Base-by-base conservation (phyloP, 2,797 vertebrate genomes). In the Galago senegalensis region DNA sequence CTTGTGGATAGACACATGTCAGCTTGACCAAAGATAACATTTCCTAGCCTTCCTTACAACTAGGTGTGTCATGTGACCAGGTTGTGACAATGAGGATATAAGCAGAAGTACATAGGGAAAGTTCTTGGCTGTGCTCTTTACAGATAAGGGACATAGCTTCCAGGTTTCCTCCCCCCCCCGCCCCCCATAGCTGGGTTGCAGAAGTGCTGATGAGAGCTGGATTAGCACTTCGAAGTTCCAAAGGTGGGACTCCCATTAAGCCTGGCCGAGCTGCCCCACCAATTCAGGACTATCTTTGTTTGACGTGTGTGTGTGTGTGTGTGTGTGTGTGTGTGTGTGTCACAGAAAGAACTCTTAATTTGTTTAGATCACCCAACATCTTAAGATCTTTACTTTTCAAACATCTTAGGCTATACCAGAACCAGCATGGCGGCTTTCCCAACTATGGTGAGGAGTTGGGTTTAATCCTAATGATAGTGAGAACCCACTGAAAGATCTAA, bases 321-420 rank as follows among this genome's bases (percentile, higher is more conserved):
- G 3, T 40, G 7, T 67, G 3, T 40, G 12, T 67, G 3, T 40
- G 12, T 67, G 3, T 40, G 12, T 69, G 34, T 37, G 31, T 70
- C 73, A 93, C 49, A 69, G 46, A 81, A 69, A 93, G 27, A 95
- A 43, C 65, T 88, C 20, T 49, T 79, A n/a, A 46, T 63, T 89
- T 76, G 34, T 81, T 85, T 75, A 89, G 76, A 80, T 25, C 67
- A 80, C 60, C 27, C 40, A 21, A 20, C 29, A 49, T 76, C 21
- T 75, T 80, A 46, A 46, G 40, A 49, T 85, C 49, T 80, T 84
- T 95, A 49, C 83, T 84, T 80, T 84, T 69, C 61, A 88, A 88
- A 91, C n/a, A 83, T 40, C 23, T 89, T 86, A 76, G 23, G 70
- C 8, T 73, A 40, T 17, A 72, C 29, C 29, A 85, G 77, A 88